Percentiles rank a stretch among this genome's conserved stretches.
These are phyloP conservation scores for Pantala flavescens DNA, from an alignment of 1,140 invertebrate genomes.

Conservation along the genomic window DNA sequence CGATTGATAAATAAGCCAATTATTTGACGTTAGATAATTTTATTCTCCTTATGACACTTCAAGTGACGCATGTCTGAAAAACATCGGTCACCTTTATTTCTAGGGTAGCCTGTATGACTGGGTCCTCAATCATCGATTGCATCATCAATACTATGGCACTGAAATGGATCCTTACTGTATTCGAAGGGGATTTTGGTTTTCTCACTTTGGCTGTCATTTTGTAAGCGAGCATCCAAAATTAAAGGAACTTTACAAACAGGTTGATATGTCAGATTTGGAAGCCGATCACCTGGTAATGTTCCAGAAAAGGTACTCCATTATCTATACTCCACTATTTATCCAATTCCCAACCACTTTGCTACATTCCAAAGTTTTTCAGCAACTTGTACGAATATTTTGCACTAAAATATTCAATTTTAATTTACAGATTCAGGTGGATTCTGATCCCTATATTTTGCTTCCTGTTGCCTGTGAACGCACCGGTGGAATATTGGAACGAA, in stretches of 20 bases:
- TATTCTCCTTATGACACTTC: too few species aligned
- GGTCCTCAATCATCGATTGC: constrained; percentile 73
- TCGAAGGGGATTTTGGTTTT: constrained; percentile 72
- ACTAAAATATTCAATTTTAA: too few species aligned
- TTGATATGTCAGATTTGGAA: constrained; percentile 81
- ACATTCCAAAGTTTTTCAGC: neutral
- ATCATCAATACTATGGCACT: constrained; percentile 80
- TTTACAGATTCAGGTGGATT: constrained; percentile 54
- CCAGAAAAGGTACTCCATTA: constrained; percentile 55
- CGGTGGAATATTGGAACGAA: constrained; percentile 64
- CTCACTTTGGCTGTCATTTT: constrained; percentile 59
- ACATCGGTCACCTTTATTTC: constrained; percentile 27
- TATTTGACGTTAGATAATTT: too few species aligned
- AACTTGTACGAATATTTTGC: neutral
- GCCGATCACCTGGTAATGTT: constrained; percentile 74
- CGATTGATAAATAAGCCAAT: too few species aligned
- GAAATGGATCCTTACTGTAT: constrained; percentile 85
- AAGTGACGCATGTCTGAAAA: too few species aligned
- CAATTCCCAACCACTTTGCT: too few species aligned
- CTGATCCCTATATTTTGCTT: constrained; percentile 52
- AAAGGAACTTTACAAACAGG: constrained; percentile 50
- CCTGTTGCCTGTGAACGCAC: constrained; percentile 59
- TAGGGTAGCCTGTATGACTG: constrained; percentile 66
- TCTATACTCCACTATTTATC: neutral
- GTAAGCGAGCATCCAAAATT: constrained; percentile 59